Evolutionary conservation across 2,888 invertebrate species (phyloP).

Genomic region (Cerceris rybyensis): DNA sequence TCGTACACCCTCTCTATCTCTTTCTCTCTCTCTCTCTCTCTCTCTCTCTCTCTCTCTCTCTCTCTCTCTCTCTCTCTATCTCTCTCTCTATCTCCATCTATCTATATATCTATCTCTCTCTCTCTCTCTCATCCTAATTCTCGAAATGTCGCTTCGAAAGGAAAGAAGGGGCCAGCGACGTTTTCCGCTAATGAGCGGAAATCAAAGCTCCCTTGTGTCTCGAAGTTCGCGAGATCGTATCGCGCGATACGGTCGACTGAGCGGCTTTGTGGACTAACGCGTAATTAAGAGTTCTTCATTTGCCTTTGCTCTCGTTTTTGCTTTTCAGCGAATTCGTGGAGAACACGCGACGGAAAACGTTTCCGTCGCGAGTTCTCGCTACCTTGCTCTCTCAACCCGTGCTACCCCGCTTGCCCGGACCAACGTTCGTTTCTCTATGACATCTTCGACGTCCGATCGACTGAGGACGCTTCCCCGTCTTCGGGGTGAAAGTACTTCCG

Average conservation of each 20-base stretch:
- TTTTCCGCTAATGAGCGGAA: slow-evolving; percentile 77
- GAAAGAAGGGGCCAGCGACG: slow-evolving; percentile 51
- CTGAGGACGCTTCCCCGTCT: background rate
- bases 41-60: too few relatives aligned
- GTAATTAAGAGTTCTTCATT: slow-evolving; percentile 77
- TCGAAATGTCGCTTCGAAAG: background rate
- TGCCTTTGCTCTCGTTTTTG: slow-evolving; percentile 37
- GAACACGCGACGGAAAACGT: slow-evolving; percentile 2
- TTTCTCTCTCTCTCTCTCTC: too few relatives aligned
- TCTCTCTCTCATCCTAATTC: too few relatives aligned
- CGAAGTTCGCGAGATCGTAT: slow-evolving; percentile 20
- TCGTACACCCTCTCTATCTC: too few relatives aligned
- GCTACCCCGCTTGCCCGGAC: too few relatives aligned
- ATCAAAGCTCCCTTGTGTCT: slow-evolving; percentile 75
- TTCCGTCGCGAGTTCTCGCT: background rate
- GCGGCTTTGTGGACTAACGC: slow-evolving; percentile 75
- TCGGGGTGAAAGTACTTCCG: slow-evolving; percentile 54
- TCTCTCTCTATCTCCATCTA: too few relatives aligned
- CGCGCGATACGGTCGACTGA: slow-evolving; percentile 38
- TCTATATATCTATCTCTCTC: too few relatives aligned
- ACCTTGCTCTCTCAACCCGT: background rate
- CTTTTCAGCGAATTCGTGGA: slow-evolving; percentile 26
- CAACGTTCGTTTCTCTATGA: background rate
- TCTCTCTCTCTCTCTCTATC: too few relatives aligned
- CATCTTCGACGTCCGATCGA: slow-evolving; percentile 1